Evolutionary conservation across 2,113 vertebrate species (phyloP).

Genomic region (Menidia beryllina): DNA sequence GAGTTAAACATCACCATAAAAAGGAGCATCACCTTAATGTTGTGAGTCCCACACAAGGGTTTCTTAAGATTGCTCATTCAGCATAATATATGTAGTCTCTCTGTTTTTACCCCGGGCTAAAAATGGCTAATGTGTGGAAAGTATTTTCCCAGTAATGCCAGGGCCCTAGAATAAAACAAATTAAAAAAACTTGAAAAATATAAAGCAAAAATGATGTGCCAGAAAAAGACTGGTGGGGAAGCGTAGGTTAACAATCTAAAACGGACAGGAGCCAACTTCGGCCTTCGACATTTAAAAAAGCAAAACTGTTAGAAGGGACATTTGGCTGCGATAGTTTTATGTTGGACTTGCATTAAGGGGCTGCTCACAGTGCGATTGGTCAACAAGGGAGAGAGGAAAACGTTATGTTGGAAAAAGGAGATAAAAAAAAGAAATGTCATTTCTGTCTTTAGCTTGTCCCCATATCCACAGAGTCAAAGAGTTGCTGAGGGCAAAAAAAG

Average conservation of each 20-base stretch:
- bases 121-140: not conserved
- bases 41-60: too few relatives aligned
- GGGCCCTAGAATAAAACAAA: too few relatives aligned
- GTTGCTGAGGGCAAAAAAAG: slow-evolving; percentile 1
- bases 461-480: slow-evolving; percentile 33
- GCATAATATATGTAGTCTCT: too few relatives aligned
- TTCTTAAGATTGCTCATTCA: too few relatives aligned
- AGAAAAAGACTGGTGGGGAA: not conserved
- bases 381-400: slow-evolving; percentile 28
- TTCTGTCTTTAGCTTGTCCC: slow-evolving; percentile 47
- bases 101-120: too few relatives aligned
- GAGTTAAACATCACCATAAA: too few relatives aligned
- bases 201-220: too few relatives aligned
- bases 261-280: slow-evolving; percentile 11
- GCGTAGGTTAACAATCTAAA: not conserved
- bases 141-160: not conserved
- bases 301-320: slow-evolving; percentile 32
- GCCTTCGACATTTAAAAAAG: not conserved
- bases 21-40: too few relatives aligned
- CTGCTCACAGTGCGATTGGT: slow-evolving; percentile 21
- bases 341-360: slow-evolving; percentile 15
- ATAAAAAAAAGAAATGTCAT: slow-evolving; percentile 53
- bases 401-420: slow-evolving; percentile 35
- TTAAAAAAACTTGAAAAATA: too few relatives aligned
- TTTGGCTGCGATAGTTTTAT: too few relatives aligned